A percentile compares a stretch with the other conserved stretches of the same genome.
Conservation (phyloP, 53 echinoderm and acorn worm species). For the Hippasteria phrygiana region DNA sequence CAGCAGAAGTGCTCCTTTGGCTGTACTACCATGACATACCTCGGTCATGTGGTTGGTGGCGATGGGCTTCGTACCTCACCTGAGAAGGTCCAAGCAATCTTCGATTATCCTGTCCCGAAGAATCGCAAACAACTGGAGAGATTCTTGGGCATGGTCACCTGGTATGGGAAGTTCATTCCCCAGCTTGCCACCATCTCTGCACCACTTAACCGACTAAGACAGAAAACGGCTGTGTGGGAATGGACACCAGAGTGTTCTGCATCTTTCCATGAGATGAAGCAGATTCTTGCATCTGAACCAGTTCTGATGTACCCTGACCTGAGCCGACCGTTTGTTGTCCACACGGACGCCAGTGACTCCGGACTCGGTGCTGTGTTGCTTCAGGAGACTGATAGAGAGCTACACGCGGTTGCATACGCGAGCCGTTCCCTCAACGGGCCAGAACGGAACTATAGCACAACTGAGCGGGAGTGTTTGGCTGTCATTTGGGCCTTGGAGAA, state of each 20-base stretch:
- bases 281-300: slow-evolving; percentile 5
- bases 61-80: slow-evolving; percentile 43
- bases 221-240: slow-evolving; percentile 17
- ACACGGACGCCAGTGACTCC: slow-evolving; percentile 47
- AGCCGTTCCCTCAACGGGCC: slow-evolving; percentile 42
- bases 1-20: slow-evolving; percentile 50
- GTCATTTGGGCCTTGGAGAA: slow-evolving; percentile 62
- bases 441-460: slow-evolving; percentile 66
- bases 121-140: slow-evolving; percentile 50
- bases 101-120: slow-evolving; percentile 51
- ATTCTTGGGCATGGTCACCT: slow-evolving; percentile 63
- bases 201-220: slow-evolving; percentile 33
- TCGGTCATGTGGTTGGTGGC: slow-evolving; percentile 56
- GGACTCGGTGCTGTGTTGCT: slow-evolving; percentile 12
- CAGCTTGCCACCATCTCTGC: slow-evolving; percentile 16
- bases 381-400: slow-evolving; percentile 35
- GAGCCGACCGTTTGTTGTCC: slow-evolving; percentile 36
- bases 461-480: slow-evolving; percentile 55
- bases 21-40: slow-evolving; percentile 44
- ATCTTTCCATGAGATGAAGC: slow-evolving; percentile 34
- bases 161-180: slow-evolving; percentile 58
- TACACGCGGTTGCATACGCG: slow-evolving; percentile 57
- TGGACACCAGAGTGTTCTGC: slow-evolving; percentile 29
- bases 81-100: slow-evolving; percentile 54
- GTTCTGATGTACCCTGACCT: slow-evolving; percentile 40